Evolutionary conservation across 2,797 vertebrate genomes (phyloP), one percentile per base, ranked within the genome.

Genomic region (Anabacerthia variegaticeps): DNA sequence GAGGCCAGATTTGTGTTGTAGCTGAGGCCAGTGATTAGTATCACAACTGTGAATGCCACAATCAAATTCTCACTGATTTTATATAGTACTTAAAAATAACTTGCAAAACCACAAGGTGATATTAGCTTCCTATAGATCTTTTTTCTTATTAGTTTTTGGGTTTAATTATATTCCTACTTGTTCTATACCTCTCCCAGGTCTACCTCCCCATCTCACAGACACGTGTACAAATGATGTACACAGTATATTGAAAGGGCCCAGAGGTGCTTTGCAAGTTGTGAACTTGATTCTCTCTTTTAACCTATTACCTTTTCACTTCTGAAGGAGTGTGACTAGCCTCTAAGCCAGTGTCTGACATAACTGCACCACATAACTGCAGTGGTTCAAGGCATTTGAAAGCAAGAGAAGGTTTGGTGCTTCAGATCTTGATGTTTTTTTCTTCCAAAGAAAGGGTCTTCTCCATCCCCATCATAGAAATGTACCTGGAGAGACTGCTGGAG

Each of bases 1-100:
- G 90, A 91, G 97, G 89, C 93, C 91, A 92, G 76, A 92, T 93
- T 94, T 93, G 62, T 96, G 92, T 93, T 96, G 68, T 95, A 92
- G 69, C 84, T 85, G 67, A 88, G 49, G 34, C 61, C 51, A 75
- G 37, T 32, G 92, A 85, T 94, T 89, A 62, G 71, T 96, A 87
- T 58, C 84, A 58, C 62, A 92, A 58, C 55, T 80, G 71, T 85
- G 88, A 96, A 93, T 71, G 72, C 81, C 80, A 92, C 82, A 73
- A 78, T 92, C 87, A 96, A 81, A 86, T 91, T 59, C 61, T 72
- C 65, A 81, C 90, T 88, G 90, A 94, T 85, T 97, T 79, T 73
- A 49, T 88, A 77, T 78, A 78, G 71, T 61, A 66, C 85, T 95
- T 89, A 85, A 95, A 98, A 97, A 95, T 93, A 97, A 86, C 89